These are phyloP conservation scores for Leptodactylus fallax DNA, from an alignment of 2,797 vertebrate genomes.

Conservation along the genomic window DNA sequence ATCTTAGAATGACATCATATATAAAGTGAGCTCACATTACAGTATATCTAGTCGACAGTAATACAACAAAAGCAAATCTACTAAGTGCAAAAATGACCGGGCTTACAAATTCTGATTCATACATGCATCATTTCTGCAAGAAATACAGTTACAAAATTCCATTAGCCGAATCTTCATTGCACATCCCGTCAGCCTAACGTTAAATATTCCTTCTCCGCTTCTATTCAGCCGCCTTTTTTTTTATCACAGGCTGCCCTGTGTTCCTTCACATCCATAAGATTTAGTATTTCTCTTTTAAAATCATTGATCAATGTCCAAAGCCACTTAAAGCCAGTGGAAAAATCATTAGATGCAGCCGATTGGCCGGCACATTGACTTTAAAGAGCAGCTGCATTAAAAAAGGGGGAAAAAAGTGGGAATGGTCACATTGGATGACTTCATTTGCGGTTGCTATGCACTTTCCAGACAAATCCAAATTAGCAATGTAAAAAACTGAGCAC, in stretches of 20 bases:
- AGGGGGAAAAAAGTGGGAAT: slow-evolving; percentile 61
- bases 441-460: slow-evolving; percentile 66
- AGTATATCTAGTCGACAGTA: not conserved
- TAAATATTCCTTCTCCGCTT: slow-evolving; percentile 47
- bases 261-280: slow-evolving; percentile 69
- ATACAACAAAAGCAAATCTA: not conserved
- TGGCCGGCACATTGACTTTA: slow-evolving; percentile 67
- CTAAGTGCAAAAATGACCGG: not conserved
- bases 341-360: slow-evolving; percentile 68
- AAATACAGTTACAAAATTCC: slow-evolving; percentile 44
- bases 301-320: slow-evolving; percentile 73
- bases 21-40: not conserved
- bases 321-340: slow-evolving; percentile 72
- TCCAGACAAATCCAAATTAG: slow-evolving; percentile 69
- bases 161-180: slow-evolving; percentile 38
- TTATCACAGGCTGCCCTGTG: slow-evolving; percentile 64
- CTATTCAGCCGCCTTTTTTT: slow-evolving; percentile 62
- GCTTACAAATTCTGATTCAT: slow-evolving; percentile 22
- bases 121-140: slow-evolving; percentile 30
- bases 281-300: slow-evolving; percentile 73
- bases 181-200: slow-evolving; percentile 17
- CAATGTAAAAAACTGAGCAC: slow-evolving; percentile 70
- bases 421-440: slow-evolving; percentile 63
- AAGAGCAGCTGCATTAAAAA: slow-evolving; percentile 66
- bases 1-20: not conserved